Evolutionary conservation across 2,113 vertebrate species (phyloP).

Genomic region (Archilochus colubris): DNA sequence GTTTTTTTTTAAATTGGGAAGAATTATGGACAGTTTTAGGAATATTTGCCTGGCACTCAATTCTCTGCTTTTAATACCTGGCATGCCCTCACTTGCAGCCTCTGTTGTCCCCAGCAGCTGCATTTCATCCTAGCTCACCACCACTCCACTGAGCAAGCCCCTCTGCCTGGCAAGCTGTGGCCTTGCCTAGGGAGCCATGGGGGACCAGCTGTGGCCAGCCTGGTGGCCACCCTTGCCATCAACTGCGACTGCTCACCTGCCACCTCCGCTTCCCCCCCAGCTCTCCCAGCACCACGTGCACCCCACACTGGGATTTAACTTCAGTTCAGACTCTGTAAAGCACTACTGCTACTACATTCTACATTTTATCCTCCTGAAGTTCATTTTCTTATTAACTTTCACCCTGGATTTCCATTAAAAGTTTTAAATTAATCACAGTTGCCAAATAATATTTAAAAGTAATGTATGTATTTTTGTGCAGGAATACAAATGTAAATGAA

Average conservation of each 20-base stretch:
- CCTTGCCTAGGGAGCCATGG: neutral
- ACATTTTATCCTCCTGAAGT: neutral
- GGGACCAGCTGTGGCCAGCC: too few species aligned
- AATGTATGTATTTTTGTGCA: neutral
- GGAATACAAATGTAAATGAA: neutral
- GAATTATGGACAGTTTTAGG: neutral
- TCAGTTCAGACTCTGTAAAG: neutral
- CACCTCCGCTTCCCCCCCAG: neutral
- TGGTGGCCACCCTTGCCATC: neutral
- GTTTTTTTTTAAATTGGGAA: neutral
- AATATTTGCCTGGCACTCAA: neutral
- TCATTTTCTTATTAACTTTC: neutral
- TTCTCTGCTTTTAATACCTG: neutral
- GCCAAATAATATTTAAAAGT: neutral
- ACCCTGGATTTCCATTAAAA: neutral
- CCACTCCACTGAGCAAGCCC: neutral
- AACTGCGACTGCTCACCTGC: accelerated
- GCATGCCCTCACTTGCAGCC: neutral
- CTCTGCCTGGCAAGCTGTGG: neutral
- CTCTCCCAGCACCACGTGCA: neutral
- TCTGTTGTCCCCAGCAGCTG: neutral
- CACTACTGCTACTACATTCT: neutral
- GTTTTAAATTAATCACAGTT: neutral
- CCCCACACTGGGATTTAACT: accelerated
- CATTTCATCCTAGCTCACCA: accelerated